These are phyloP conservation scores for Netelia fuscicornis DNA, from an alignment of 2,888 invertebrate species.

Conservation along the genomic window DNA sequence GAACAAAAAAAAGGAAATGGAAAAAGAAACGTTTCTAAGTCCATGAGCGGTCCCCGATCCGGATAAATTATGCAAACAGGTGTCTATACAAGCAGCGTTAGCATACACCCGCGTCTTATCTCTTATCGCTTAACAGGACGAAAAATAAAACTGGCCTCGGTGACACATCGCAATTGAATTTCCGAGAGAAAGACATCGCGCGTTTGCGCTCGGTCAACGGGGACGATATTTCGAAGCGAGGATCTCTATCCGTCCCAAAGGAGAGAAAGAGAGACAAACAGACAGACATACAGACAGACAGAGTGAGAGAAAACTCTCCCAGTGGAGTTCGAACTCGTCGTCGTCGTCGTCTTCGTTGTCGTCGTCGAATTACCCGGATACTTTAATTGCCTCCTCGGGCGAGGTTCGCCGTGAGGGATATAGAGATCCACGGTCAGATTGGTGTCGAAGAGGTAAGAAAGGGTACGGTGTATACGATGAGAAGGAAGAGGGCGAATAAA, in stretches of 20 bases:
- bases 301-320: constrained; percentile 10
- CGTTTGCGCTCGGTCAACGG: constrained; percentile 60
- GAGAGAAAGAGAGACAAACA: constrained; percentile 21
- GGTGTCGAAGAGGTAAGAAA: constrained; percentile 65
- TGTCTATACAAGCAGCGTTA: constrained; percentile 6
- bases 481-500: constrained; percentile 64
- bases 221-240: constrained; percentile 65
- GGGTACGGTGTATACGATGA: constrained; percentile 61
- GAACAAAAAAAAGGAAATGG: neutral
- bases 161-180: constrained; percentile 65
- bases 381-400: constrained; percentile 82
- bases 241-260: constrained; percentile 60
- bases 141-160: constrained; percentile 14
- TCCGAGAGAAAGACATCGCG: constrained; percentile 57
- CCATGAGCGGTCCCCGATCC: neutral
- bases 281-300: neutral
- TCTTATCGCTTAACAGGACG: constrained; percentile 13
- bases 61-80: neutral
- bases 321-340: constrained; percentile 45
- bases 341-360: constrained; percentile 57
- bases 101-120: neutral
- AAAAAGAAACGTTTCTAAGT: neutral
- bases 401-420: constrained; percentile 73
- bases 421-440: constrained; percentile 71
- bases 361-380: constrained; percentile 79